Percentiles rank a stretch among this genome's conserved stretches.
These are phyloP conservation scores for Sipha maydis DNA, from an alignment of 2,888 invertebrate genomes.

Conservation along the genomic window DNA sequence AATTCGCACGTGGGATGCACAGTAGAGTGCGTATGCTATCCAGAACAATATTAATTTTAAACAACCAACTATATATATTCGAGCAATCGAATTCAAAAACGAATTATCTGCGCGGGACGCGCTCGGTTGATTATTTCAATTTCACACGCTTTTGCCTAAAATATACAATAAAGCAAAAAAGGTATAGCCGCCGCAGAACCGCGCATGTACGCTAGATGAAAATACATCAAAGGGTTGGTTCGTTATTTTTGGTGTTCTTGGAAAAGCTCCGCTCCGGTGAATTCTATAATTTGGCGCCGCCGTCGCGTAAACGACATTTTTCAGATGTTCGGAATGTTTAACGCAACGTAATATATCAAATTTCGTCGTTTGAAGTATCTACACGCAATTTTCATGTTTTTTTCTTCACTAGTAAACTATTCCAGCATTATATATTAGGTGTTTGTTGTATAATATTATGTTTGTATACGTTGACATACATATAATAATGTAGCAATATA, in stretches of 20 bases:
- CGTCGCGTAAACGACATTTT: conserved; percentile 25
- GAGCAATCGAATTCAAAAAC: not conserved
- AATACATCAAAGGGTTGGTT: conserved; percentile 46
- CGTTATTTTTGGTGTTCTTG: conserved; percentile 34
- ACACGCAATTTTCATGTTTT: not conserved
- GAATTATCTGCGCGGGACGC: not conserved
- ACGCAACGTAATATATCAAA: not conserved
- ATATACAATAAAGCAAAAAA: not conserved
- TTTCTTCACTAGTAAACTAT: not conserved
- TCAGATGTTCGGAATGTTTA: not conserved
- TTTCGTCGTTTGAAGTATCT: not conserved
- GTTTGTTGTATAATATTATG: not conserved
- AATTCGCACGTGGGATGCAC: not conserved
- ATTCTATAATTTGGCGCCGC: not conserved
- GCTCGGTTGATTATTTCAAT: conserved; percentile 32
- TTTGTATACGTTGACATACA: not conserved
- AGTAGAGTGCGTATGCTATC: not conserved
- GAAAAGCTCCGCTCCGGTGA: conserved; percentile 12
- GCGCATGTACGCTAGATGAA: not conserved
- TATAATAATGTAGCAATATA: not conserved
- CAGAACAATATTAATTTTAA: not conserved
- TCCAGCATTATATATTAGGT: not conserved
- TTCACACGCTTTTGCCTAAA: not conserved
- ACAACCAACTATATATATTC: not conserved
- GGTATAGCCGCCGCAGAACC: not conserved